phyloP scores from a whole-genome alignment of 2,888 invertebrate genomes.

The Anoplius nigerrimus region DNA sequence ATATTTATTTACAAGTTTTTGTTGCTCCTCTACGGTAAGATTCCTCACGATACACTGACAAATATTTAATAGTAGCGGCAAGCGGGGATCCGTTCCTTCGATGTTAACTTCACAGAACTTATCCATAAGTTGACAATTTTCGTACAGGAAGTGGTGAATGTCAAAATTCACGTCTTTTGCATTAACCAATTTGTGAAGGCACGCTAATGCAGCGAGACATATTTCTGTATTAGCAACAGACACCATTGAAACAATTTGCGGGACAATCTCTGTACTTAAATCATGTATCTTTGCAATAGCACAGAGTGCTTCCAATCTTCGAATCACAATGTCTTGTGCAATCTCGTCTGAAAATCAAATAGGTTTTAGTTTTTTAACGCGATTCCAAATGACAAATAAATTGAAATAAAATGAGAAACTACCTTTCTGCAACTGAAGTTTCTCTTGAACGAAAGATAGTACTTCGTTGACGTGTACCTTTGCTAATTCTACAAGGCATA shows the following conservation, averaged over 20 bases:
- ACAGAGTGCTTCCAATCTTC: slow-evolving; percentile 59
- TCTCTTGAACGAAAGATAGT: slow-evolving; percentile 76
- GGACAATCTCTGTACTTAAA: slow-evolving; percentile 58
- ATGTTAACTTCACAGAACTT: slow-evolving; percentile 69
- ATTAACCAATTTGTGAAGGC: slow-evolving; percentile 64
- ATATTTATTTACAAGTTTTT: slow-evolving; percentile 73
- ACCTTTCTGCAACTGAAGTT: slow-evolving; percentile 60
- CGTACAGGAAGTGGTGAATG: slow-evolving; percentile 73
- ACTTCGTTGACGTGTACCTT: slow-evolving; percentile 77
- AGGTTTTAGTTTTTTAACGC: too few species aligned
- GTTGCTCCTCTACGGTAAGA: slow-evolving; percentile 74
- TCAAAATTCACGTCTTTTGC: slow-evolving; percentile 55
- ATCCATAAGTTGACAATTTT: slow-evolving; percentile 73
- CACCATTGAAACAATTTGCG: slow-evolving; percentile 56
- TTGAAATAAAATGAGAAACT: not conserved
- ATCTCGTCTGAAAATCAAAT: slow-evolving; percentile 52
- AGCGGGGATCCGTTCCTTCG: slow-evolving; percentile 52
- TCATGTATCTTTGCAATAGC: slow-evolving; percentile 57
- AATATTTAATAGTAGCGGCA: slow-evolving; percentile 73
- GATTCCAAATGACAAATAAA: slow-evolving; percentile 8
- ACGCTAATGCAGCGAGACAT: slow-evolving; percentile 54
- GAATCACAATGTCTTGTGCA: slow-evolving; percentile 15
- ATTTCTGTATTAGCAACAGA: slow-evolving; percentile 43
- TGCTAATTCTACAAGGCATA: slow-evolving; percentile 77
- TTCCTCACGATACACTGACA: slow-evolving; percentile 75